Percentiles rank a stretch among this genome's conserved stretches.
These are phyloP conservation scores for Selenia dentaria DNA, from an alignment of 2,888 invertebrate genomes.

Conservation along the genomic window DNA sequence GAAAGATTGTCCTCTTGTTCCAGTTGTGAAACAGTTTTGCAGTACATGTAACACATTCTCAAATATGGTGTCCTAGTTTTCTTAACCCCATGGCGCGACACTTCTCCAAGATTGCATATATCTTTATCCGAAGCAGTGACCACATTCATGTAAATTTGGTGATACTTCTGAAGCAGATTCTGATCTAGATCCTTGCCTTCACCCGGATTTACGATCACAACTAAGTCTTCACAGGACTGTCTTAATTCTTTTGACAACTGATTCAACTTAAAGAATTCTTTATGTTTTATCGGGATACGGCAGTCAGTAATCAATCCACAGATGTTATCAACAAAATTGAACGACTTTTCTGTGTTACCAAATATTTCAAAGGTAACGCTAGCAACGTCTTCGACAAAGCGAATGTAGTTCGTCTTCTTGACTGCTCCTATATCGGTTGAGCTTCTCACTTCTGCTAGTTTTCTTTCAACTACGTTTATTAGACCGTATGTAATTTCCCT, in stretches of 20 bases:
- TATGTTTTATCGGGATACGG: slow-evolving; percentile 75
- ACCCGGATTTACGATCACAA: slow-evolving; percentile 54
- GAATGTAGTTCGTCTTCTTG: slow-evolving; percentile 75
- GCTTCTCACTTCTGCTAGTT: slow-evolving; percentile 73
- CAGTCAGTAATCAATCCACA: slow-evolving; percentile 74
- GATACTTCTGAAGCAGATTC: slow-evolving; percentile 69
- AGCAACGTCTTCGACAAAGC: slow-evolving; percentile 77
- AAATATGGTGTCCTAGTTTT: slow-evolving; percentile 76
- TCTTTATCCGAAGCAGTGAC: slow-evolving; percentile 78
- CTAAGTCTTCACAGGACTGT: slow-evolving; percentile 77
- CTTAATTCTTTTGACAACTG: slow-evolving; percentile 74
- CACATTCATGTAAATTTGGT: slow-evolving; percentile 78
- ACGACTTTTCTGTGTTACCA: slow-evolving; percentile 74
- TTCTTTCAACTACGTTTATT: slow-evolving; percentile 77
- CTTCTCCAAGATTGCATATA: slow-evolving; percentile 68
- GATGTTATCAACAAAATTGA: slow-evolving; percentile 71
- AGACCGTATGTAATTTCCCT: slow-evolving; percentile 79
- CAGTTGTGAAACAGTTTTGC: slow-evolving; percentile 82
- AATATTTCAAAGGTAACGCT: slow-evolving; percentile 79
- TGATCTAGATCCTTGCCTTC: slow-evolving; percentile 52
- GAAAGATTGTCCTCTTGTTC: slow-evolving; percentile 62
- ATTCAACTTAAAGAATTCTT: slow-evolving; percentile 77
- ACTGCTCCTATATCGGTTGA: slow-evolving; percentile 70
- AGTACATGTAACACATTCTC: slow-evolving; percentile 83
- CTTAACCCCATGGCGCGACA: slow-evolving; percentile 61